Base-by-base conservation (phyloP, 2,113 vertebrate genomes). In the Hipposideros armiger region DNA sequence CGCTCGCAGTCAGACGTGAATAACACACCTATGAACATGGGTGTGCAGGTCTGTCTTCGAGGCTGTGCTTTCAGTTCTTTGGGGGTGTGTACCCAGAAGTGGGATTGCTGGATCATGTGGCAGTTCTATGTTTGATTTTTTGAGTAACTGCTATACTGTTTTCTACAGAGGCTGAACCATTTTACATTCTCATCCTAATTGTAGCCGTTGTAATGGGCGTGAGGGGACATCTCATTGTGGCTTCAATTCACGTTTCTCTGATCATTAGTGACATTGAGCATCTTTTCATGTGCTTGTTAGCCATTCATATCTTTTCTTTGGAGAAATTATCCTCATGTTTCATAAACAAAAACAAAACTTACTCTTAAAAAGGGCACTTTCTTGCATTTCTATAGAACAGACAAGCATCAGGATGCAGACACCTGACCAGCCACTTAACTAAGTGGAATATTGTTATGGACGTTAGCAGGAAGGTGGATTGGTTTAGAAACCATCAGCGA, bases 161-260 rank as follows among this genome's bases (percentile, higher is more conserved):
- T 4, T 36, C 67, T 22, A 17, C 36, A 36, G 36, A 36, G 36
- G 36, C 36, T 36, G 36, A 36, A 36, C 36, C 36, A 36, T 36
- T 36, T 36, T 36, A 36, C 54, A 56, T 2, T 32, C 67, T 36
- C 36, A 36, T 8, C 10, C 36, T 20, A 20, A 6, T 7, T 7
- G 54, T 17, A 56, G 54, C 54, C 10, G 47, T 50, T 50, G 10
- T 50, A n/a, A 19, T 4, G 66, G 66, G 17, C 13, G n/a, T 2
- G 52, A 78, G 15, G 32, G 3, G 14, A 7, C 19, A 11, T 52
- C 52, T 20, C 47, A 0, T 0, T 0, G 26, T 5, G 11, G 16
- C 54, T 60, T 2, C 9, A 4, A 9, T 14, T 42, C 32, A 45
- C 47, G 19, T 14, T 1, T 67, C 36, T 17, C 36, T 20, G 1